These are phyloP conservation scores for Elachura formosa DNA, from an alignment of 2,113 vertebrate genomes.

Conservation along the genomic window DNA sequence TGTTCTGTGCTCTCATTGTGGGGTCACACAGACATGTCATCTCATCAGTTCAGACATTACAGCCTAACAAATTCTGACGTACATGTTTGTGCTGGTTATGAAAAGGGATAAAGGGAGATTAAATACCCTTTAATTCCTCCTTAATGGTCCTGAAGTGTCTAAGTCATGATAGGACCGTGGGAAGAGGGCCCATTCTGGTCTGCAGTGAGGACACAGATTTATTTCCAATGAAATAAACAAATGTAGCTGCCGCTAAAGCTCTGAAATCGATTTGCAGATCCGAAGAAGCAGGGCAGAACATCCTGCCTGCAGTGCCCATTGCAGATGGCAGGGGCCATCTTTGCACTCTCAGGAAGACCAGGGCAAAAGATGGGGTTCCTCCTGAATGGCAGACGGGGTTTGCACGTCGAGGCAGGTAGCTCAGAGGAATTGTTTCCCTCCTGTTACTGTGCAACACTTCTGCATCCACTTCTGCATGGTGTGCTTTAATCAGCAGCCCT, in stretches of 20 bases:
- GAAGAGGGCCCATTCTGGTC: rapidly evolving
- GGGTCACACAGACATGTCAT: rapidly evolving
- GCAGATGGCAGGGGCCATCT: not conserved
- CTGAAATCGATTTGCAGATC: not conserved
- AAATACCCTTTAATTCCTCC: not conserved
- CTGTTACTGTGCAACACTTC: not conserved
- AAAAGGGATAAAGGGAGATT: not conserved
- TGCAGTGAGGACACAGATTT: not conserved
- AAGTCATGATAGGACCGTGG: not conserved
- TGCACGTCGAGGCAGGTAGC: not conserved
- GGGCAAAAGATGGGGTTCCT: not conserved
- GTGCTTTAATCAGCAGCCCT: constrained; percentile 31
- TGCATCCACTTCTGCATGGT: not conserved
- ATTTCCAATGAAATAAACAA: not conserved
- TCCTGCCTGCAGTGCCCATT: rapidly evolving
- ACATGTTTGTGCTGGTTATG: not conserved
- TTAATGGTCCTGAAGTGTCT: not conserved
- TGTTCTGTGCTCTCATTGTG: not conserved
- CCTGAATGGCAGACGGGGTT: not conserved
- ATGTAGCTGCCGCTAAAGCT: not conserved
- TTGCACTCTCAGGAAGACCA: not conserved
- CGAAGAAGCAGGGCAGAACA: not conserved
- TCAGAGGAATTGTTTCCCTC: not conserved
- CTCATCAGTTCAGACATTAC: not conserved
- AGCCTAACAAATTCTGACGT: not conserved